Percentiles rank a stretch among this genome's conserved stretches.
phyloP scores from a whole-genome alignment of 2,113 vertebrate genomes.

The Cyphomyrus plagiostoma region DNA sequence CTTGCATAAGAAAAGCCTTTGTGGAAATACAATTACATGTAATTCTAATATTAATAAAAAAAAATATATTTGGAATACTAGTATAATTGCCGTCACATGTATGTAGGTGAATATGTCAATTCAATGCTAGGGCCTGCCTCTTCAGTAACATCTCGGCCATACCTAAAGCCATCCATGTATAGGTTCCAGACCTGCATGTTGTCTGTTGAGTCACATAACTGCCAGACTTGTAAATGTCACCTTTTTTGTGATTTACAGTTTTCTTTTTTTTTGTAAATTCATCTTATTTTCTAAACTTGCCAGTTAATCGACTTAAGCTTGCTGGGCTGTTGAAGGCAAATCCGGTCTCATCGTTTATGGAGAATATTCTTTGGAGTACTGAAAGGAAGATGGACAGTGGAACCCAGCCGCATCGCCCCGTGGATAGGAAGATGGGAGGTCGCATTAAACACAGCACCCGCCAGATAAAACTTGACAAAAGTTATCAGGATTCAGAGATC shows the following conservation, averaged over 20 bases:
- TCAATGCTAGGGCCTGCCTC: not conserved
- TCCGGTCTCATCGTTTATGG: not conserved
- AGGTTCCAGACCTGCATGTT: not conserved
- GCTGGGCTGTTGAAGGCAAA: not conserved
- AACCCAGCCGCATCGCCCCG: not conserved
- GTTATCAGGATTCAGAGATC: constrained; percentile 21
- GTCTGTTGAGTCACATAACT: not conserved
- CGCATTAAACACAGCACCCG: not conserved
- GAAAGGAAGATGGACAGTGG: not conserved
- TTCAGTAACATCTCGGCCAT: not conserved
- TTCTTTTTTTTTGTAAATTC: not conserved
- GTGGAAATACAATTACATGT: not conserved
- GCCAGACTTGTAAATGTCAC: not conserved
- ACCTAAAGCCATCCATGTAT: not conserved
- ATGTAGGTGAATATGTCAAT: not conserved
- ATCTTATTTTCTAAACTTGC: not conserved
- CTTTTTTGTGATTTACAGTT: not conserved
- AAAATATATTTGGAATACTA: not conserved
- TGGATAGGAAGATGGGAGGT: not conserved
- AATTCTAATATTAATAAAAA: not conserved
- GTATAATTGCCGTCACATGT: not conserved
- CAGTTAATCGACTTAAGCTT: not conserved
- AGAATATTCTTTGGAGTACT: not conserved
- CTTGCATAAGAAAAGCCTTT: not conserved
- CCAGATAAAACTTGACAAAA: constrained; percentile 18